Percentiles rank a stretch among this genome's conserved stretches.
Conservation (phyloP, 2,113 vertebrate species). For the Kryptolebias marmoratus region DNA sequence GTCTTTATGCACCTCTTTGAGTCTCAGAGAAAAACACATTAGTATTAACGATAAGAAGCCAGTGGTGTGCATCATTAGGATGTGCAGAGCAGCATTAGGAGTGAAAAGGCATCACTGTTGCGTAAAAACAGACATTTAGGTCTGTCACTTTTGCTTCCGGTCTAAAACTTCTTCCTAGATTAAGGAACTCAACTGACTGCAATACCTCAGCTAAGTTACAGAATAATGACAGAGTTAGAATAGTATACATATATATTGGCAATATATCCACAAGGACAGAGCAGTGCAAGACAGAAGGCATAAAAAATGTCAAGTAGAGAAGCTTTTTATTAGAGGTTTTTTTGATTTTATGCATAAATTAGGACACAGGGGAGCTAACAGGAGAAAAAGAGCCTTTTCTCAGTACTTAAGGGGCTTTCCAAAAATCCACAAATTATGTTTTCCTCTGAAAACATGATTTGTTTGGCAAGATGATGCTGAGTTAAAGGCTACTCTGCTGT, state of each 20-base stretch:
- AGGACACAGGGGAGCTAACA: neutral
- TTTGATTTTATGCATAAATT: slow-evolving; percentile 3
- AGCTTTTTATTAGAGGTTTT: neutral
- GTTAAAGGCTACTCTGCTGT: neutral
- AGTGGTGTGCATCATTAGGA: neutral
- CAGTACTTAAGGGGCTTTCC: neutral
- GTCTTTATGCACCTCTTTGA: neutral
- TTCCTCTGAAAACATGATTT: neutral
- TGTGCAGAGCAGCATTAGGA: neutral
- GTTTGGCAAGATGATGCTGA: neutral
- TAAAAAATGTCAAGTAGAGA: neutral
- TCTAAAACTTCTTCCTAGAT: neutral
- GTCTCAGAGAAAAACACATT: neutral
- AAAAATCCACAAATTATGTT: neutral
- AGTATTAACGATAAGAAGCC: neutral
- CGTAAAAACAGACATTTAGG: neutral
- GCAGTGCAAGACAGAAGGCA: neutral
- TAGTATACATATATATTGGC: too few relatives aligned
- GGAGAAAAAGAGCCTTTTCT: too few relatives aligned
- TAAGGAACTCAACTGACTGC: neutral
- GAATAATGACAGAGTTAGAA: too few relatives aligned
- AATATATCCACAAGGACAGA: too few relatives aligned
- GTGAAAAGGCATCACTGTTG: neutral
- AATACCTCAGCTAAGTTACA: too few relatives aligned
- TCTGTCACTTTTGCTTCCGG: neutral